A percentile compares a stretch with the other conserved stretches of the same genome.
phyloP scores from a whole-genome alignment of 2,797 vertebrate species.

The Manis pentadactyla region DNA sequence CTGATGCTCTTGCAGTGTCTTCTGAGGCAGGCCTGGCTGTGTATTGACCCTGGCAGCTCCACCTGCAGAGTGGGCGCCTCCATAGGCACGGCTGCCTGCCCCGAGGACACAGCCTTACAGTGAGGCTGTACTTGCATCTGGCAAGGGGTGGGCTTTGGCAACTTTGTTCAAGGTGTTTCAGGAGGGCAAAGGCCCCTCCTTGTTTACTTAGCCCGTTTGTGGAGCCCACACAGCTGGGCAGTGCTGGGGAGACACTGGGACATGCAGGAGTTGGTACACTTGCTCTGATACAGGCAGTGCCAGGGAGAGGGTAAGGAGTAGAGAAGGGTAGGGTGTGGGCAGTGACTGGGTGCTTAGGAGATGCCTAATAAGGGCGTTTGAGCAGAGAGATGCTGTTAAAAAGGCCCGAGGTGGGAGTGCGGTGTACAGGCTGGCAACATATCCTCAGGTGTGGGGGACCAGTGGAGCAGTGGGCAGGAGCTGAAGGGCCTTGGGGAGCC shows the following conservation, averaged over 20 bases:
- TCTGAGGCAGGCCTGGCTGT: background rate
- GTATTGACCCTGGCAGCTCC: background rate
- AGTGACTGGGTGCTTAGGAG: background rate
- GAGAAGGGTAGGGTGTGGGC: background rate
- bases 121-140: background rate
- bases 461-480: too few relatives aligned
- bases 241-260: too few relatives aligned
- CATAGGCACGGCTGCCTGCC: rapidly evolving
- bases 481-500: background rate
- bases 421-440: too few relatives aligned
- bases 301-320: too few relatives aligned
- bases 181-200: background rate
- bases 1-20: background rate
- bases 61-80: background rate
- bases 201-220: rapidly evolving
- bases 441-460: background rate
- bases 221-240: rapidly evolving
- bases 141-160: background rate
- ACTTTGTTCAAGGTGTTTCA: background rate
- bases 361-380: background rate
- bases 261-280: background rate
- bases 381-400: background rate
- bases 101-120: rapidly evolving
- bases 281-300: background rate
- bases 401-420: background rate